Conservation (phyloP, 2,797 vertebrate genomes). For the Gila robusta region DNA sequence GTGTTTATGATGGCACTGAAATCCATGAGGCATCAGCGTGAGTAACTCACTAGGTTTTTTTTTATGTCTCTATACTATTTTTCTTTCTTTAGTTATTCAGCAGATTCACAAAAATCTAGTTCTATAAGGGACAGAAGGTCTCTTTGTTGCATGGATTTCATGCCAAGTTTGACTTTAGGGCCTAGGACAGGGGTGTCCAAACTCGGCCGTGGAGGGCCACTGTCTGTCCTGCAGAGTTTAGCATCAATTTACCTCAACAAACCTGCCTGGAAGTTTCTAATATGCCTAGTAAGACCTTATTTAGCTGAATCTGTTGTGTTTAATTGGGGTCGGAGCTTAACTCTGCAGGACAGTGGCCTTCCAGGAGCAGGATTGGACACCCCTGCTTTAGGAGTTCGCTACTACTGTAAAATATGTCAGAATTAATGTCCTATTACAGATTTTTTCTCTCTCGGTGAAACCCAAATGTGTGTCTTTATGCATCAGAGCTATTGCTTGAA, state of each 20-base stretch:
- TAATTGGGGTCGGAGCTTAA: neutral
- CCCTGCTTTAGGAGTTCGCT: neutral
- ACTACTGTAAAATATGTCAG: neutral
- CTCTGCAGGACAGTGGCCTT: neutral
- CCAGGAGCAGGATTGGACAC: neutral
- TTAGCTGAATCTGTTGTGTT: neutral
- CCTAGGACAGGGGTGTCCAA: neutral
- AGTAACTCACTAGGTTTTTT: slow-evolving; percentile 61
- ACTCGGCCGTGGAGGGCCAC: neutral
- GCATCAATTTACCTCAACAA: neutral
- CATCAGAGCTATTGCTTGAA: neutral
- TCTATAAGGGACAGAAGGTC: too few species aligned
- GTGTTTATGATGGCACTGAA: slow-evolving; percentile 88
- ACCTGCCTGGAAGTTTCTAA: neutral
- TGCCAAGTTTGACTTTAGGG: neutral
- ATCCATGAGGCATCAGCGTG: slow-evolving; percentile 90
- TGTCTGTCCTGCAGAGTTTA: neutral
- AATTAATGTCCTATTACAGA: neutral
- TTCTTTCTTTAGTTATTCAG: neutral
- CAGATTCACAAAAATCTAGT: neutral
- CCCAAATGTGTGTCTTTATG: neutral
- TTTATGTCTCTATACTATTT: neutral
- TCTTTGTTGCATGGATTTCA: neutral
- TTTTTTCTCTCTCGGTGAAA: neutral
- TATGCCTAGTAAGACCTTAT: neutral